Evolutionary conservation across 2,888 invertebrate genomes (phyloP).

Genomic region (Dioctria rufipes): DNA sequence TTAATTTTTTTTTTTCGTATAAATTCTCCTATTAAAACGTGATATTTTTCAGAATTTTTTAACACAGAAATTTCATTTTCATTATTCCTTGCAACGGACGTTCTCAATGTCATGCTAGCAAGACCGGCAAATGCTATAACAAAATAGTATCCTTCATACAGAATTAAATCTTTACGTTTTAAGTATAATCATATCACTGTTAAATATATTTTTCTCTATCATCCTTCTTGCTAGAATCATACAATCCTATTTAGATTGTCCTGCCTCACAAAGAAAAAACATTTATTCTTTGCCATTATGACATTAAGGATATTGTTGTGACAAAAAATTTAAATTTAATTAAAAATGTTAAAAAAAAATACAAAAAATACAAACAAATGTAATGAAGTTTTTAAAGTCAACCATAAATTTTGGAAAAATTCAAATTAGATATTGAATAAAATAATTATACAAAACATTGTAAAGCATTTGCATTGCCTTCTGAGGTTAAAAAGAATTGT

Average conservation of each 20-base stretch:
- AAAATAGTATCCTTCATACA: no score
- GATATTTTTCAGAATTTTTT: no score
- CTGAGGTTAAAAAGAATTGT: constrained; percentile 26
- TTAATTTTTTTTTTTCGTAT: no score
- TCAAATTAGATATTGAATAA: not conserved
- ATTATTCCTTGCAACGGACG: no score
- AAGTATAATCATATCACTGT: not conserved
- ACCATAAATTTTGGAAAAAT: not conserved
- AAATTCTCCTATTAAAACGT: no score
- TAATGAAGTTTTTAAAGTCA: not conserved
- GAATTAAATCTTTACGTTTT: no score
- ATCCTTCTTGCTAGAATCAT: not conserved
- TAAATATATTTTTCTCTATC: not conserved
- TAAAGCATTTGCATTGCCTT: constrained; percentile 48
- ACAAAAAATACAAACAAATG: not conserved
- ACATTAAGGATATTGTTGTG: not conserved
- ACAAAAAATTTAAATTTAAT: constrained; percentile 7
- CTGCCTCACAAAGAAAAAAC: no score
- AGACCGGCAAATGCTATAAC: no score
- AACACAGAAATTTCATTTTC: no score
- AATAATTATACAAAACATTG: constrained; percentile 2
- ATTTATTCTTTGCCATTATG: no score
- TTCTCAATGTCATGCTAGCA: no score
- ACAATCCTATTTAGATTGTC: no score
- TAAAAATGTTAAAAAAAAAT: constrained; percentile 29